Conservation (phyloP, 2,888 invertebrate genomes). For the Plutella xylostella region DNA sequence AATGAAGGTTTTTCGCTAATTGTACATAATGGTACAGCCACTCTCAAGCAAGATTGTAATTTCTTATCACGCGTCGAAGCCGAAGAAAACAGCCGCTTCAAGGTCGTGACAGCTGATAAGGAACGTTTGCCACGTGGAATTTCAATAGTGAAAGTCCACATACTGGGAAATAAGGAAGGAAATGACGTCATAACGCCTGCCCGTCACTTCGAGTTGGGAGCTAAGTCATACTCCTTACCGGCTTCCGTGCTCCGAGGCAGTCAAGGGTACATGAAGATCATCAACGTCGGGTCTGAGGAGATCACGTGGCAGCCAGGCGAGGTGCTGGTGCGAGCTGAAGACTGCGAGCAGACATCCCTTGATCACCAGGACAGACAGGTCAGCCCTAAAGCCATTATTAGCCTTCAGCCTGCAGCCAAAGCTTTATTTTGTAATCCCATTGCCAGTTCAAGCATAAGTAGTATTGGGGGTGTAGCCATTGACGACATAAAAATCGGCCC, state of each 20-base stretch:
- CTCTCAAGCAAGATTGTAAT: neutral
- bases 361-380: conserved; percentile 1
- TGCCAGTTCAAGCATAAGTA: neutral
- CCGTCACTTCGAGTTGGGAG: conserved; percentile 2
- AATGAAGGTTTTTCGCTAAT: neutral
- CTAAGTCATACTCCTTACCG: conserved; percentile 1
- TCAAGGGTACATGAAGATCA: conserved; percentile 3
- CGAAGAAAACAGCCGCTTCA: neutral
- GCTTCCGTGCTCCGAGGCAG: conserved; percentile 1
- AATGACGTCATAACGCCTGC: conserved; percentile 1
- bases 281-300: conserved; percentile 1
- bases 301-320: conserved; percentile 1
- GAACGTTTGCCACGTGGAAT: neutral
- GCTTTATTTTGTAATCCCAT: neutral
- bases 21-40: neutral
- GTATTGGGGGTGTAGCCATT: neutral
- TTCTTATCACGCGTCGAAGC: no score
- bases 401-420: neutral
- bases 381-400: neutral
- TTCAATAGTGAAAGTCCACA: neutral
- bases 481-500: conserved; percentile 1
- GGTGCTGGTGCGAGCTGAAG: conserved; percentile 3
- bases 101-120: neutral
- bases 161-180: neutral
- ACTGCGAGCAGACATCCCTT: neutral